Base-by-base conservation (phyloP, 1,140 invertebrate species). In the Lepidotrigona ventralis region DNA sequence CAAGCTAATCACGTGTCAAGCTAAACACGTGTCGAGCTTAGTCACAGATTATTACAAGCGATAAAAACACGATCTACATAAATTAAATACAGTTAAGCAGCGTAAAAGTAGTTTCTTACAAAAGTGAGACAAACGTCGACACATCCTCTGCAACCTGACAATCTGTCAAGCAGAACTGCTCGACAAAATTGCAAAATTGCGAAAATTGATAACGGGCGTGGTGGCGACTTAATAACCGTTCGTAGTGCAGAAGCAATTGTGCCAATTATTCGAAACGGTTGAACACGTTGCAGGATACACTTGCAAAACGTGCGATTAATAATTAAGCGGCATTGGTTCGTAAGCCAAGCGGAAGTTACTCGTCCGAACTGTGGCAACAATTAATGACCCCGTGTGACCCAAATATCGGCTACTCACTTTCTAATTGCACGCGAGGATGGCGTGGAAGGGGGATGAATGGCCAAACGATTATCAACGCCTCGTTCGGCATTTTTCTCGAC, bases 321-420 rank as follows among this genome's bases (percentile, higher is more conserved):
- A 58, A 56, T 23, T 63, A 81, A 58, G 73, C 39, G 23, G 21
- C n/a, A 72, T 17, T 26, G 64, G n/a, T 39, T 69, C 60, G 21
- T 60, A n/a, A 77, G 51, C 53, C 51, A 70, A 68, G 26, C 51
- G 15, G 21, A 46, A 33, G 63, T 46, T 63, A 68, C 54, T 83
- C 83, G 70, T 83, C 76, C 71, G 29, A 54, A 76, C 33, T 63
- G 75, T 72, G 53, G 66, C 78, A 87, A 76, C 78, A 76, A 88
- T 87, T 81, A 87, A 81, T 85, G 63, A n/a, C 58, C 72, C 75
- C 60, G 53, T n/a, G 11, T 75, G 82, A 88, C 85, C 86, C 66
- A 79, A 87, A 88, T 88, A 84, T 85, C 81, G 17, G 58, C 58
- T 83, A 87, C 73, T 87, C 86, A 87, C 86, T 88, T 88, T 88